Evolutionary conservation across 2,888 invertebrate species (phyloP).

Genomic region (Fragum fragum): DNA sequence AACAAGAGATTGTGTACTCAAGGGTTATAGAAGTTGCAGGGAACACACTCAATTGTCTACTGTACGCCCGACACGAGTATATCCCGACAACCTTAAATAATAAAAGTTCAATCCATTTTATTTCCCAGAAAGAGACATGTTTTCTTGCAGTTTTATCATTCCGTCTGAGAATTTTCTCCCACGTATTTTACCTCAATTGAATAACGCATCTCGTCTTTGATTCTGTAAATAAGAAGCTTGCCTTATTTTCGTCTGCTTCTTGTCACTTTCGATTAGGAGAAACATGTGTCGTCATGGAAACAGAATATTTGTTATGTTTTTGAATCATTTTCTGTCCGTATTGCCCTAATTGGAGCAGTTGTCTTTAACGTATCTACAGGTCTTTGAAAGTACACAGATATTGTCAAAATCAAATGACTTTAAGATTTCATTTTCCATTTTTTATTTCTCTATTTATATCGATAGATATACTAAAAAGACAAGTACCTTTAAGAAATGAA

Average conservation of each 20-base stretch:
- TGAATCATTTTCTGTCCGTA: neutral
- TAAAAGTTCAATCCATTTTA: neutral
- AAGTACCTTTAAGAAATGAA: no score
- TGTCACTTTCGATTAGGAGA: slow-evolving; percentile 5
- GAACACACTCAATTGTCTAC: no score
- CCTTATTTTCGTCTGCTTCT: slow-evolving; percentile 14
- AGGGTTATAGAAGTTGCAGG: no score
- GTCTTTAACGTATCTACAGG: no score
- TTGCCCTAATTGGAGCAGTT: neutral
- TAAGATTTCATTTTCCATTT: no score
- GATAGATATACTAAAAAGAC: no score
- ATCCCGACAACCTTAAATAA: neutral
- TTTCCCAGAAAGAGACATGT: neutral
- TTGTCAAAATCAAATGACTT: no score
- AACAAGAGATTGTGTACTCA: no score
- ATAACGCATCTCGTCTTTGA: slow-evolving; percentile 2
- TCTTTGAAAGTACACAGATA: no score
- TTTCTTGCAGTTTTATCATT: neutral
- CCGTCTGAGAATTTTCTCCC: neutral
- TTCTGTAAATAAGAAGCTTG: neutral
- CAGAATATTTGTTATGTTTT: slow-evolving; percentile 8
- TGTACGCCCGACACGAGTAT: no score
- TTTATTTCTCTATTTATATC: no score
- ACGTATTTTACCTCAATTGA: slow-evolving; percentile 14
- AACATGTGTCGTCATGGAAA: slow-evolving; percentile 16